phyloP scores from a whole-genome alignment of 2,888 invertebrate species.

The Adineta ricciae region DNA sequence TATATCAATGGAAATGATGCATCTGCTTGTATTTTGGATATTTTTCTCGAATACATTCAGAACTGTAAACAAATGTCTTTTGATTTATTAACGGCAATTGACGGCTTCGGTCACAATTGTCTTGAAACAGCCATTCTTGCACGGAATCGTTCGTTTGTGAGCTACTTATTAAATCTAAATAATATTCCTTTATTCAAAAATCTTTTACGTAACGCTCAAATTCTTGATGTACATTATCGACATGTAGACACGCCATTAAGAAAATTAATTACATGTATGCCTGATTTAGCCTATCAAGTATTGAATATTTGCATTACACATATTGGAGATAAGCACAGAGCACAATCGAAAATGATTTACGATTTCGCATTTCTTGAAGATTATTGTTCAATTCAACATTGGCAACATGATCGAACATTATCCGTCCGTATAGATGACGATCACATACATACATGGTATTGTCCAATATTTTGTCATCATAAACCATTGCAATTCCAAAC shows the following conservation, averaged over 20 bases:
- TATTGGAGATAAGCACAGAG: constrained; percentile 1
- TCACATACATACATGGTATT: not conserved
- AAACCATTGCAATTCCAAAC: not conserved
- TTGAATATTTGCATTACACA: constrained; percentile 29
- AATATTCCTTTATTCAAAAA: not conserved
- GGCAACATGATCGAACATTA: not conserved
- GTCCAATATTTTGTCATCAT: not conserved
- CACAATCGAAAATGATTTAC: not conserved
- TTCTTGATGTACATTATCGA: not conserved
- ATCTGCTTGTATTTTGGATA: not conserved
- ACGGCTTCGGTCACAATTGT: constrained; percentile 38
- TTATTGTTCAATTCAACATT: not conserved
- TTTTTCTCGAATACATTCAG: not conserved
- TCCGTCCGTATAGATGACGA: not conserved
- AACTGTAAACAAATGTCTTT: not conserved
- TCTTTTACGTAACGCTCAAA: not conserved
- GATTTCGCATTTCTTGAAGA: not conserved
- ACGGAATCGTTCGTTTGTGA: not conserved
- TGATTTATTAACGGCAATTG: not conserved
- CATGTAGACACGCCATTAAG: constrained; percentile 43
- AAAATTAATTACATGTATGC: constrained; percentile 44
- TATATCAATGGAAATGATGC: not conserved
- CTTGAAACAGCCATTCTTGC: constrained; percentile 39
- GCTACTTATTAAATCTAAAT: not conserved
- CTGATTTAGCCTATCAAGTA: constrained; percentile 38